Percentiles rank a stretch among this genome's conserved stretches.
phyloP scores from a whole-genome alignment of 2,797 vertebrate genomes.

The Naso thynnoides region DNA sequence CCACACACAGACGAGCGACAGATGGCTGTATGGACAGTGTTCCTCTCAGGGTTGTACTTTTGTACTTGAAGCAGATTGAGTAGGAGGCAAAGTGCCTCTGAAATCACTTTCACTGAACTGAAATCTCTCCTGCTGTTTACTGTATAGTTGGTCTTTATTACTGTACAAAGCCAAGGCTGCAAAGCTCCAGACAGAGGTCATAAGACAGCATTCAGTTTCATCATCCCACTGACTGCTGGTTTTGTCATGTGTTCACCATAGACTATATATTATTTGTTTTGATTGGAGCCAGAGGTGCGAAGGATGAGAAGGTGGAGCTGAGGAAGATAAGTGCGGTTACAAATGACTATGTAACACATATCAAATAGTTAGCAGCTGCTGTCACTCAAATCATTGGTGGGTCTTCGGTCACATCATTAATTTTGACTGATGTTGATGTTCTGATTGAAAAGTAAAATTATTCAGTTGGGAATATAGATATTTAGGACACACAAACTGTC shows the following conservation, averaged over 20 bases:
- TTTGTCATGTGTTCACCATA: background rate
- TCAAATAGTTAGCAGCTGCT: too few species aligned
- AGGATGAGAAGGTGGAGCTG: too few species aligned
- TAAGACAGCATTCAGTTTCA: background rate
- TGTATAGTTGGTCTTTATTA: constrained; percentile 7
- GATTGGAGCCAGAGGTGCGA: too few species aligned
- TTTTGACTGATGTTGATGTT: too few species aligned
- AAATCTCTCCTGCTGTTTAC: constrained; percentile 22
- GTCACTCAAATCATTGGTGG: too few species aligned
- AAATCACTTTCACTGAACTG: constrained; percentile 20
- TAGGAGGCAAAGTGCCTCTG: constrained; percentile 28
- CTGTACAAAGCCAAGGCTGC: background rate
- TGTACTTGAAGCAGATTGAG: constrained; percentile 20
- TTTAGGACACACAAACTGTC: too few species aligned
- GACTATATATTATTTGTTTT: background rate
- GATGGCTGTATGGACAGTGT: constrained; percentile 37
- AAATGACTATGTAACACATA: too few species aligned
- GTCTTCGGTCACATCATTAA: too few species aligned
- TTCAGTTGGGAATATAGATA: too few species aligned
- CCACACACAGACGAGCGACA: constrained; percentile 17
- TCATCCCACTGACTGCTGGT: constrained; percentile 2
- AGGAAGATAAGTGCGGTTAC: too few species aligned
- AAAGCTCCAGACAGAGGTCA: background rate
- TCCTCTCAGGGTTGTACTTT: constrained; percentile 18
- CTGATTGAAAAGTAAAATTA: too few species aligned